Evolutionary conservation across 2,888 invertebrate genomes (phyloP), one percentile per base, ranked within the genome.

Genomic region (Mellilla xanthometata): DNA sequence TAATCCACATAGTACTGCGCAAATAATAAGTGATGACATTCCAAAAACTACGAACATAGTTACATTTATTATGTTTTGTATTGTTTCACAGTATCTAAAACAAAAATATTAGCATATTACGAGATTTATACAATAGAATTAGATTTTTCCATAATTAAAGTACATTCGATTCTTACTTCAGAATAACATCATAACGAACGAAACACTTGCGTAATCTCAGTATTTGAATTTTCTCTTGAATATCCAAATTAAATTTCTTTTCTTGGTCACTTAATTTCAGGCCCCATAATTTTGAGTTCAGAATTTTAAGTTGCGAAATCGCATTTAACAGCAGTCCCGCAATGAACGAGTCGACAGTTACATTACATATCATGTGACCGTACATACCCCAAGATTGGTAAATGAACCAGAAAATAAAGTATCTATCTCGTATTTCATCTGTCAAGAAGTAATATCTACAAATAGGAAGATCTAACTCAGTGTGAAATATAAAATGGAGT

Each of bases 391-490:
- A 29, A 1, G 75, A 62, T 54, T 85, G 84, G 46, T 83, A 87
- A 15, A 77, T 30, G 19, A 61, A 81, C 62, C 62, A 76, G 40
- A 64, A 60, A 11, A 52, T 13, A 47, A 76, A 83, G 61, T 78
- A 76, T 1, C 59, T 55, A 2, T 66, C 49, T 12, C 76, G 60
- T 2, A 60, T 12, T 31, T 78, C 68, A 7, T 76, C 72, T 12
- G 58, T 68, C 38, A 87, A 60, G 53, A 87, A 87, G 56, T 79
- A 81, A 58, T 82, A 87, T 54, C 75, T 72, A 53, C 78, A 81
- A 50, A 86, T 62, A 1, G 86, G 85, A 38, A 86, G 60, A 32
- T 74, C 67, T 11, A 74, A 34, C 7, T 63, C 50, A 2, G 63
- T 63, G 10, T 60, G 58, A 19, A 68, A 65, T 40, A 81, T 47